Percentiles rank a stretch among this genome's conserved stretches.
Conservation (phyloP, 2,888 invertebrate species). For the Lysandra coridon region DNA sequence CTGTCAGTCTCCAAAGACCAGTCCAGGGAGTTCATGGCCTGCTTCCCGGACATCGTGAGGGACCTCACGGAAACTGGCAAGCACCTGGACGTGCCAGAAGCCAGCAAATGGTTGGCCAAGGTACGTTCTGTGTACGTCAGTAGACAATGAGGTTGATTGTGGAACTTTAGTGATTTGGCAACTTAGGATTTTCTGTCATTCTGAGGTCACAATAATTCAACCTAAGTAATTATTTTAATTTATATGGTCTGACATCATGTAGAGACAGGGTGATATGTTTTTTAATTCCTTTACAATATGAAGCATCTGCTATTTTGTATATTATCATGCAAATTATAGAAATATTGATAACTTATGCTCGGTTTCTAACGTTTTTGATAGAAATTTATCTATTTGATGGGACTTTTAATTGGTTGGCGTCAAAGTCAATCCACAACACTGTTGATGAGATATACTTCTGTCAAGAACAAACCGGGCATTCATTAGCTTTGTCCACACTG, state of each 20-base stretch:
- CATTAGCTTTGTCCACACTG: too few species aligned
- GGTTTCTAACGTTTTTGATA: not conserved
- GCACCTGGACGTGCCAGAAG: slow-evolving; percentile 88
- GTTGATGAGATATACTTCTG: not conserved
- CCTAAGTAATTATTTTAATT: not conserved
- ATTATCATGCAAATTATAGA: too few species aligned
- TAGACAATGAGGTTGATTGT: slow-evolving; percentile 48
- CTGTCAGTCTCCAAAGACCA: slow-evolving; percentile 89
- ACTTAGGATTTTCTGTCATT: not conserved
- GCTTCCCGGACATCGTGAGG: slow-evolving; percentile 92
- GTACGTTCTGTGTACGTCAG: slow-evolving; percentile 73
- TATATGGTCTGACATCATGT: not conserved
- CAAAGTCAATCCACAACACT: not conserved
- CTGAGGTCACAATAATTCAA: not conserved
- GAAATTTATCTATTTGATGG: not conserved
- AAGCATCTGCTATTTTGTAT: not conserved
- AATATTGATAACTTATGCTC: not conserved
- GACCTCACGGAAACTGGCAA: slow-evolving; percentile 89
- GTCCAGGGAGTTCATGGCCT: slow-evolving; percentile 91
- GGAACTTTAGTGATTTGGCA: not conserved
- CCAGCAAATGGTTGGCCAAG: slow-evolving; percentile 90
- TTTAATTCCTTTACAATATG: not conserved
- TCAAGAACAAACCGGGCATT: not conserved
- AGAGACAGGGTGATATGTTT: not conserved
- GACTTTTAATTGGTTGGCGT: not conserved